phyloP scores from a whole-genome alignment of 1,140 invertebrate species.

The Cryptotermes secundus region DNA sequence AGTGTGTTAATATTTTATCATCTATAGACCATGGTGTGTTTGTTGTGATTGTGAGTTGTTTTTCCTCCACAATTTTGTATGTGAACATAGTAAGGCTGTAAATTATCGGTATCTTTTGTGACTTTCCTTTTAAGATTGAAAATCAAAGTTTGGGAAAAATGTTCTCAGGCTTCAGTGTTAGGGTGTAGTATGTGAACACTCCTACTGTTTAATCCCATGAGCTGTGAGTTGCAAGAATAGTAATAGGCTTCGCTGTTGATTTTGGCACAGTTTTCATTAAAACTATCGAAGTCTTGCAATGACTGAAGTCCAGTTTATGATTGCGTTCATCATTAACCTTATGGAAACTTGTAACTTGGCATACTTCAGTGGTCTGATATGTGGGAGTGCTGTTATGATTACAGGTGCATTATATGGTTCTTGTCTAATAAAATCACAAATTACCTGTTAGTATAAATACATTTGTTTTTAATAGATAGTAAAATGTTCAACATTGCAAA shows the following conservation, averaged over 20 bases:
- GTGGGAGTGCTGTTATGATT: no score
- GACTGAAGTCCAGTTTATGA: neutral
- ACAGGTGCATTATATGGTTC: no score
- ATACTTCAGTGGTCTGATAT: no score
- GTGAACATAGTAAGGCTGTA: neutral
- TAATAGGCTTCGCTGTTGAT: neutral
- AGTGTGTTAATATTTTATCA: conserved; percentile 3
- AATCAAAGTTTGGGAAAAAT: neutral
- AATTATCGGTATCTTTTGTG: neutral
- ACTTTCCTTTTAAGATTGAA: neutral
- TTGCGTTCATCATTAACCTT: neutral
- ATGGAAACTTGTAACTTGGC: no score
- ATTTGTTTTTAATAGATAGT: neutral
- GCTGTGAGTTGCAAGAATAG: neutral
- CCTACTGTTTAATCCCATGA: neutral
- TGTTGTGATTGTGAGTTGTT: neutral
- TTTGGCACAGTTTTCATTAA: neutral
- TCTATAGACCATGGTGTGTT: neutral
- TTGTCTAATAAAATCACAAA: neutral
- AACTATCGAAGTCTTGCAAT: neutral
- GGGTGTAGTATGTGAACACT: neutral
- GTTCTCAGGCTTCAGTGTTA: neutral
- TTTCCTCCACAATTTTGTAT: neutral
- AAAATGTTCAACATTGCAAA: neutral
- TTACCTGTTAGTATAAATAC: neutral